These are phyloP conservation scores for Tympanuchus pallidicinctus DNA, from an alignment of 2,113 vertebrate genomes.

Conservation along the genomic window DNA sequence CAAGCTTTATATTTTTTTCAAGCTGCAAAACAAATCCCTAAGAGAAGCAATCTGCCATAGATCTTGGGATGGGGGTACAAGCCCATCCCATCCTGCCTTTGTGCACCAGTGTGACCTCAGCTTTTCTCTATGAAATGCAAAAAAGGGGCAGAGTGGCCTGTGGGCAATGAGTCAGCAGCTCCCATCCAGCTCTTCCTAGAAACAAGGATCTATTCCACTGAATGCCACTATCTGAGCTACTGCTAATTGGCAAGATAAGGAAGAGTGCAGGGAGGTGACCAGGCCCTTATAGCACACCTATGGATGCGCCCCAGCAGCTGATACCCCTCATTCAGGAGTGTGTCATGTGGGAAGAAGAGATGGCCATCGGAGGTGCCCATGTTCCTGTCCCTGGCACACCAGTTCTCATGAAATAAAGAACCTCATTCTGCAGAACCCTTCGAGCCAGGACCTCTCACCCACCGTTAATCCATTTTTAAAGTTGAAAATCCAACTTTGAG, in stretches of 20 bases:
- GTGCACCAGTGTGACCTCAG: not conserved
- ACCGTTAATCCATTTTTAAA: conserved; percentile 62
- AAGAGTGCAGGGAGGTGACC: not conserved
- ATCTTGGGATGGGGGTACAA: not conserved
- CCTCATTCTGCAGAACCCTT: conserved; percentile 43
- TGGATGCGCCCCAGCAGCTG: not conserved
- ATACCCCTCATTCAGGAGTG: not conserved
- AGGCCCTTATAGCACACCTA: not conserved
- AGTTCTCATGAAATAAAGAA: conserved; percentile 49
- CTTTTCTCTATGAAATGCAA: not conserved
- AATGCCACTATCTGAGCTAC: not conserved
- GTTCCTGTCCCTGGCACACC: not conserved
- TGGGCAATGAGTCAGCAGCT: not conserved
- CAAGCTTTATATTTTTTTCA: conserved; percentile 49
- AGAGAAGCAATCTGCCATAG: not conserved
- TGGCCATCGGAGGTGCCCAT: not conserved
- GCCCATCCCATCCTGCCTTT: not conserved
- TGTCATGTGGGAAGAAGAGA: conserved; percentile 12
- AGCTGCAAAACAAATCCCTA: conserved; percentile 14
- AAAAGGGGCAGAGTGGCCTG: not conserved
- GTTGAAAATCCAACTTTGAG: conserved; percentile 53
- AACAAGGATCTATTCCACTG: not conserved
- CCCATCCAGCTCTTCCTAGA: not conserved
- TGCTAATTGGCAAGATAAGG: not conserved
- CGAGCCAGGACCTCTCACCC: conserved; percentile 58